Evolutionary conservation across 2,113 vertebrate genomes (phyloP).

Genomic region (Daubentonia madagascariensis): DNA sequence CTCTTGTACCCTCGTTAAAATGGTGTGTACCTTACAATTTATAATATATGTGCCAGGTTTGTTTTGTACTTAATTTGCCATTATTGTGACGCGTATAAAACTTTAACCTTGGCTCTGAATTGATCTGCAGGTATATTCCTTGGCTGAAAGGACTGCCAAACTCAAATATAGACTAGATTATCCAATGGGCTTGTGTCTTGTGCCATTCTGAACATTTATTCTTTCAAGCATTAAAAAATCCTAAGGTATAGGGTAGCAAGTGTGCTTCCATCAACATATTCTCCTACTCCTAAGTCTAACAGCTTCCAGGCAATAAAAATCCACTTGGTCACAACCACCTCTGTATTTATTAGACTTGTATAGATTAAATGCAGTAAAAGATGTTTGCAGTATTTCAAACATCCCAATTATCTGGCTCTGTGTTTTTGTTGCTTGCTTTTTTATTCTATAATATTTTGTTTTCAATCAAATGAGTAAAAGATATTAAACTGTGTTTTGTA

Average conservation of each 20-base stretch:
- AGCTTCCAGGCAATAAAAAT: conserved; percentile 84
- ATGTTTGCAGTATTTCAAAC: conserved; percentile 84
- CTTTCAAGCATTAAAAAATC: conserved; percentile 77
- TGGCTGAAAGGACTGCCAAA: conserved; percentile 56
- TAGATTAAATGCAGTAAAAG: conserved; percentile 85
- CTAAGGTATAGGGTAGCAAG: conserved; percentile 75
- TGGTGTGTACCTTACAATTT: conserved; percentile 69
- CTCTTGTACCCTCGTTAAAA: conserved; percentile 66
- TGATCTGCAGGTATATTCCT: conserved; percentile 67
- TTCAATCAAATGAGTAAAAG: conserved; percentile 37
- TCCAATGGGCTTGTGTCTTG: conserved; percentile 65
- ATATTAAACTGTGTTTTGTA: background rate
- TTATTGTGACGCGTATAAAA: conserved; percentile 74
- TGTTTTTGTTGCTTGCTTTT: conserved; percentile 23
- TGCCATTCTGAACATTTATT: conserved; percentile 67
- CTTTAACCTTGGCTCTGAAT: conserved; percentile 71
- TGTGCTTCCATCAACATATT: conserved; percentile 71
- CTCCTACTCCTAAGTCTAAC: conserved; percentile 79
- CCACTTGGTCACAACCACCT: conserved; percentile 82
- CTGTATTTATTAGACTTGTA: conserved; percentile 87
- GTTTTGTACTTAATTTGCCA: conserved; percentile 75
- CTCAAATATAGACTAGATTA: conserved; percentile 62
- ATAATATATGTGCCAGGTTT: conserved; percentile 42
- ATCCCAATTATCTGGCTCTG: conserved; percentile 27
- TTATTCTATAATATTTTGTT: background rate